Evolutionary conservation across 2,797 vertebrate genomes (phyloP), one percentile per base, ranked within the genome.

Genomic region (Miichthys miiuy): DNA sequence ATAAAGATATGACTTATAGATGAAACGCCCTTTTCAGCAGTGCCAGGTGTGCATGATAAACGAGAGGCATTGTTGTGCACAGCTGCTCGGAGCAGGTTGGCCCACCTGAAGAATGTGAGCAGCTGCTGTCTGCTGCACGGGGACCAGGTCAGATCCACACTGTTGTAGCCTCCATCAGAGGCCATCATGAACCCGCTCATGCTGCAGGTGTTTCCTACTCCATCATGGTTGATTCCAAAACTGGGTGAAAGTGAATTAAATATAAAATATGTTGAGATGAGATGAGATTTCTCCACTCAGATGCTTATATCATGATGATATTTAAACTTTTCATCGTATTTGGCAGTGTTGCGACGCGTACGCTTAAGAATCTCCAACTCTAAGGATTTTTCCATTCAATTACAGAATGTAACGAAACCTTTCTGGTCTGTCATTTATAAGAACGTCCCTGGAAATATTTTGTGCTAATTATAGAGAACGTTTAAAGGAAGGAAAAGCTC

Each of bases 141-240:
- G 0, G 98, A 99, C 98, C 98, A 99, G 46, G 92, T 82, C 18
- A 97, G 94, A 80, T 96, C 96, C 5, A 96, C 92, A 1, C 92
- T 96, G 91, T 96, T 95, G 85, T 97, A 95, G 54, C 90, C 95
- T 1, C 96, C 95, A 1, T 97, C 96, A 0, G 96, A 92, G 0
- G 96, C 97, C 98, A 99, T 99, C 88, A 99, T 96, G 76, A 96
- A 96, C 3, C 97, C 95, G 0, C 93, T 92, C 74, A 94, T 89
- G 83, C 91, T 90, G 81, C 98, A 99, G 51, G 44, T 54, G 90
- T 97, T 98, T 0, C 90, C 94, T 0, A 87, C 89, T 0, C 97
- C 97, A 0, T 99, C 98, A 0, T 99, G 98, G 75, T 96, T 94
- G 82, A 99, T 95, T 74, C 98, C 98, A 61, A 99, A 96, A 87